A percentile compares a stretch with the other conserved stretches of the same genome.
phyloP scores from a whole-genome alignment of 37 sponge, comb jelly and placozoan genomes.

The Ephydatia muelleri region DNA sequence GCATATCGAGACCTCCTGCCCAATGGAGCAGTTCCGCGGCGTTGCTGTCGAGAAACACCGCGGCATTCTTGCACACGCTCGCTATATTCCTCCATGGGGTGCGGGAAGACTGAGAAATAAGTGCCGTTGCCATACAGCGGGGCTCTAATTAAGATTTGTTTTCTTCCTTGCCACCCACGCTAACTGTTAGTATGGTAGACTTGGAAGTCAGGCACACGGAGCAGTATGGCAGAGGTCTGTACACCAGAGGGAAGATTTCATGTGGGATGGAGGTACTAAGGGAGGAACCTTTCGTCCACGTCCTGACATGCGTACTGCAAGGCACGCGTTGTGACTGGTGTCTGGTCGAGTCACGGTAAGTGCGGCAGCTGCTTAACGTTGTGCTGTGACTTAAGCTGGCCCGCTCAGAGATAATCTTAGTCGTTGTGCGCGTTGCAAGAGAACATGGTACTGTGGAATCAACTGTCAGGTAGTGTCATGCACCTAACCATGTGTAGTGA shows the following conservation, averaged over 20 bases:
- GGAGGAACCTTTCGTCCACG: constrained; percentile 44
- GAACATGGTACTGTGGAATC: constrained; percentile 47
- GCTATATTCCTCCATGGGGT: constrained; percentile 22
- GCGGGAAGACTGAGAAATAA: not conserved
- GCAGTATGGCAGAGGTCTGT: constrained; percentile 51
- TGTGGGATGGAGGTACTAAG: constrained; percentile 35
- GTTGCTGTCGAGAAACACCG: constrained; percentile 50
- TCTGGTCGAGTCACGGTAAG: constrained; percentile 33
- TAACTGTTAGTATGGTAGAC: not conserved
- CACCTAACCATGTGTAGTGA: not conserved
- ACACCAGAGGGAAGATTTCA: not conserved
- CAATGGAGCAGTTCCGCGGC: constrained; percentile 67
- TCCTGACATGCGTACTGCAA: constrained; percentile 12
- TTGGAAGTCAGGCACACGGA: constrained; percentile 35
- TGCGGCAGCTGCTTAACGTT: not conserved
- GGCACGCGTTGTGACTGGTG: constrained; percentile 44
- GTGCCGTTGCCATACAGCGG: not conserved
- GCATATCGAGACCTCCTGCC: constrained; percentile 43
- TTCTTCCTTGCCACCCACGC: not conserved
- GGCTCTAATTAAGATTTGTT: not conserved
- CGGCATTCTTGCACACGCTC: constrained; percentile 22
- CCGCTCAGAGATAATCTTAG: constrained; percentile 1
- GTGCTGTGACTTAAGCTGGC: not conserved
- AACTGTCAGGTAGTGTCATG: constrained; percentile 57
- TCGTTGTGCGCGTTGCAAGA: constrained; percentile 59